Evolutionary conservation across 2,113 vertebrate genomes (phyloP), one percentile per base, ranked within the genome.

Genomic region (Marcusenius ussheri): DNA sequence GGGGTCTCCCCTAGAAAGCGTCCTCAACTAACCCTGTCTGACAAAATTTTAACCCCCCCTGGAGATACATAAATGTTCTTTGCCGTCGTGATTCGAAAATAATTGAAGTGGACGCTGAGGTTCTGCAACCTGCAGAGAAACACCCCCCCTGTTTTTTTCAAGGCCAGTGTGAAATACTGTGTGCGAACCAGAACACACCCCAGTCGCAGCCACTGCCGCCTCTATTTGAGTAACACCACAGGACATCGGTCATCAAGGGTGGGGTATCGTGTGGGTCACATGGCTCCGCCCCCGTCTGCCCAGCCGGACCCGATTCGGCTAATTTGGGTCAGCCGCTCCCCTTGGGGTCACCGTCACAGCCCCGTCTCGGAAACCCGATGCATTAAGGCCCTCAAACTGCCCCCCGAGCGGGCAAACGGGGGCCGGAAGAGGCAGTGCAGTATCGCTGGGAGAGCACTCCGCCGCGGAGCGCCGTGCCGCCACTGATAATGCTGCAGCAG

Each of bases 401-500:
- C n/a, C 5, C 24, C 83, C 7, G 8, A 5, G 5, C 21, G 19
- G 51, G 88, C 83, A 77, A 89, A 85, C 24, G 49, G 66, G 47
- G 70, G 35, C 53, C 88, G 92, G 91, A 92, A 90, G 88, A 89
- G 89, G 27, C 83, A 47, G 45, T 58, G 35, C 24, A 74, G 1
- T 93, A 93, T 94, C 92, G 17, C 74, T 66, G 58, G 87, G 49
- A 62, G 89, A 35, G 45, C 93, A 90, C 66, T 58, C 21, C 19
- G 42, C 83, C 50, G 35, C 66, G n/a, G 50, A 70, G 74, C 46
- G 88, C 74, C 77, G 83, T 92, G 93, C 90, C 87, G 89, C 91
- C 91, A 90, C 91, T 92, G 93, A 94, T 94, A 94, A 92, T 80
- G 50, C 11, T 87, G 86, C 53, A 80, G 66, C 42, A 45, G 66